Percentiles rank a stretch among this genome's conserved stretches.
Conservation (phyloP, 2,113 vertebrate genomes). For the Cottus gobio region DNA sequence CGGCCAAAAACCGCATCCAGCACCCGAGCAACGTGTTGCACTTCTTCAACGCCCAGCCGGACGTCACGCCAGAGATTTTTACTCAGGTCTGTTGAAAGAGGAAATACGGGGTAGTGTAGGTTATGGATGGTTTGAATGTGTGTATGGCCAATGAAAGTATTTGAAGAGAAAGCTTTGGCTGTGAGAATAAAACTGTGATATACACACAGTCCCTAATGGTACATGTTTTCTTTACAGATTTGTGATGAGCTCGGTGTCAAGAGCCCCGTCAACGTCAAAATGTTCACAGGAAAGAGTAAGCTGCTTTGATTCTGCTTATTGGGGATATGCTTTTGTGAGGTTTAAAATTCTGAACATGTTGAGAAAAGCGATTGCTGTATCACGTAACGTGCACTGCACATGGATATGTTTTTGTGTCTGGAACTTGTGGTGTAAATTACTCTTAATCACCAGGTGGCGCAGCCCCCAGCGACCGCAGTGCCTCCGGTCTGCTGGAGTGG, state of each 20-base stretch:
- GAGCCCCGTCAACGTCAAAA: constrained; percentile 88
- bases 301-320: background rate
- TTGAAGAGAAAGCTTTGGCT: background rate
- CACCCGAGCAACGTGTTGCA: constrained; percentile 95
- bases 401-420: background rate
- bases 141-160: background rate
- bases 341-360: background rate
- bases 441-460: constrained; percentile 63
- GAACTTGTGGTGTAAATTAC: background rate
- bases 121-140: too few relatives aligned
- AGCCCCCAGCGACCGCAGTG: constrained; percentile 89
- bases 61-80: constrained; percentile 90
- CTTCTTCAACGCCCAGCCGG: constrained; percentile 94
- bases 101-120: fast-evolving
- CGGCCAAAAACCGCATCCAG: constrained; percentile 97
- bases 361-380: too few relatives aligned
- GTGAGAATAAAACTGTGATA: background rate
- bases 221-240: constrained; percentile 80
- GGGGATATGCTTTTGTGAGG: background rate
- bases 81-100: constrained; percentile 81
- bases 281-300: constrained; percentile 96
- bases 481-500: constrained; percentile 94
- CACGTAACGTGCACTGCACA: background rate
- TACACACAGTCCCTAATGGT: background rate
- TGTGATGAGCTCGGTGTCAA: constrained; percentile 91